phyloP scores from a whole-genome alignment of 92 coral and sea anemone genomes.

The Nematostella vectensis region DNA sequence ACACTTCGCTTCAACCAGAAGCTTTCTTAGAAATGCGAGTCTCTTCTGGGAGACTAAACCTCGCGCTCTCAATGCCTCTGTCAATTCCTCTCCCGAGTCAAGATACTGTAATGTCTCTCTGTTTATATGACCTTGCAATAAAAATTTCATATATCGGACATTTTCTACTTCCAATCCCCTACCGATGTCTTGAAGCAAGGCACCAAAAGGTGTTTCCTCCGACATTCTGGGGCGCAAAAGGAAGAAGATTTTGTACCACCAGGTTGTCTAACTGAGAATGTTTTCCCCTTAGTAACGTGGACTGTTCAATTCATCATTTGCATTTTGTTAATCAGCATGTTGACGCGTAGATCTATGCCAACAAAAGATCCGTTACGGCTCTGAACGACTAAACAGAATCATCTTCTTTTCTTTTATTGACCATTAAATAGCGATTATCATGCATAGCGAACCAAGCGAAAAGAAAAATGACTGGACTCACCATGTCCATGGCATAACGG shows the following conservation, averaged over 20 bases:
- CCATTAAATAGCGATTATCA: constrained; percentile 5
- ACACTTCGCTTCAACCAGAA: constrained; percentile 77
- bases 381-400: constrained; percentile 13
- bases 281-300: not conserved
- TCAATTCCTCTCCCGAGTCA: constrained; percentile 69
- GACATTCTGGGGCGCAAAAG: constrained; percentile 28
- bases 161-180: constrained; percentile 41
- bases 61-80: constrained; percentile 49
- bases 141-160: constrained; percentile 63
- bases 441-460: too few species aligned
- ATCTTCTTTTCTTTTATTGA: too few species aligned
- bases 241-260: too few species aligned
- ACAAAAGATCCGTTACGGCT: constrained; percentile 17
- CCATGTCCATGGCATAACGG: too few species aligned
- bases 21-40: constrained; percentile 80
- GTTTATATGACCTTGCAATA: constrained; percentile 84
- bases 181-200: constrained; percentile 58
- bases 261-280: not conserved
- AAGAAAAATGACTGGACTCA: too few species aligned
- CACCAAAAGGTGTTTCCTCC: constrained; percentile 27
- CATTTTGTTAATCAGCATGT: not conserved
- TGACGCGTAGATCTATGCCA: not conserved
- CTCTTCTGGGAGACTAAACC: constrained; percentile 78
- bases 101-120: constrained; percentile 70
- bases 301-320: too few species aligned